Evolutionary conservation across 1,140 invertebrate species (phyloP).

Genomic region (Ostrea edulis): DNA sequence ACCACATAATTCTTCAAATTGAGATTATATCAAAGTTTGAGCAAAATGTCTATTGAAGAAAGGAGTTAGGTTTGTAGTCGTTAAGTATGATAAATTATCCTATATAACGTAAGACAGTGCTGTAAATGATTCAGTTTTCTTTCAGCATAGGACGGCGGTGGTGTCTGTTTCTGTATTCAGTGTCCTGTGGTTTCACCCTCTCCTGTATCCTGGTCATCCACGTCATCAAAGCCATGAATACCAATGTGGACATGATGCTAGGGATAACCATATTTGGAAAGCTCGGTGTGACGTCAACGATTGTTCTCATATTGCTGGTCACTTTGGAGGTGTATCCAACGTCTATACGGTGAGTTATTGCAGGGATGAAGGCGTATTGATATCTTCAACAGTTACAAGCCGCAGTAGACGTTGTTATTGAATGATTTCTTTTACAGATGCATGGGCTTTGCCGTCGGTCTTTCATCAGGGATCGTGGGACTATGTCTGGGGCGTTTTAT

Average conservation of each 20-base stretch:
- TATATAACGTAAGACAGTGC: too few relatives aligned
- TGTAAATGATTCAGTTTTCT: background rate
- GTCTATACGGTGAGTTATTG: slow-evolving; percentile 61
- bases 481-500: slow-evolving; percentile 53
- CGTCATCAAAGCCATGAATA: slow-evolving; percentile 68
- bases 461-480: slow-evolving; percentile 53
- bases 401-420: background rate
- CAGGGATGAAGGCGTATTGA: background rate
- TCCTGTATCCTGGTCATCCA: slow-evolving; percentile 71
- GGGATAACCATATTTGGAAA: slow-evolving; percentile 73
- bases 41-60: background rate
- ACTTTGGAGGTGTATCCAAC: slow-evolving; percentile 73
- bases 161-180: slow-evolving; percentile 73
- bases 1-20: too few relatives aligned
- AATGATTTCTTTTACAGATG: slow-evolving; percentile 54
- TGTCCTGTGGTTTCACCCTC: slow-evolving; percentile 70
- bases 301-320: slow-evolving; percentile 66
- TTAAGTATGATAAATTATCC: too few relatives aligned
- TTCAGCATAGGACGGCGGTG: slow-evolving; percentile 73
- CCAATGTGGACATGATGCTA: slow-evolving; percentile 67
- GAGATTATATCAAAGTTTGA: too few relatives aligned
- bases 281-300: slow-evolving; percentile 70
- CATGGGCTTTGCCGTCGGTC: slow-evolving; percentile 60
- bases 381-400: background rate
- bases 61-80: background rate